Evolutionary conservation across 2,113 vertebrate species (phyloP).

Genomic region (Tragelaphus scriptus): DNA sequence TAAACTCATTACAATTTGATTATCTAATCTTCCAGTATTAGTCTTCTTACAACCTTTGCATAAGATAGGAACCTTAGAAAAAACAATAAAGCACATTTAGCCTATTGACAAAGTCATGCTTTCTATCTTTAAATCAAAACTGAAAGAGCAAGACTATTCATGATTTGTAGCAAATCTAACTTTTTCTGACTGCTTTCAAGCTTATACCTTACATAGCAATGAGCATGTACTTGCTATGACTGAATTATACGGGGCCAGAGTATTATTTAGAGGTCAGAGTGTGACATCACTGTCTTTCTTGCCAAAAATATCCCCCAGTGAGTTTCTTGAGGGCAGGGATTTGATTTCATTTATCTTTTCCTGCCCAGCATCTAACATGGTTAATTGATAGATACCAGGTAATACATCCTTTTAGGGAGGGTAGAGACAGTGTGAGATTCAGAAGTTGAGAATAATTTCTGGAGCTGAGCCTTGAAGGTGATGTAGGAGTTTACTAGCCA

Average conservation of each 20-base stretch:
- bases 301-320: background rate
- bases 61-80: background rate
- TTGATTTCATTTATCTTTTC: background rate
- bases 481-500: background rate
- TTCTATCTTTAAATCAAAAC: conserved; percentile 24
- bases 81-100: background rate
- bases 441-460: background rate
- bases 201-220: background rate
- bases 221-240: background rate
- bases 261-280: background rate
- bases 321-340: background rate
- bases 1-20: conserved; percentile 37
- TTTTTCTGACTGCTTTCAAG: background rate
- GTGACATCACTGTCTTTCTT: background rate
- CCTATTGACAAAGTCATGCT: background rate
- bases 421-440: background rate
- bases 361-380: background rate
- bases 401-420: background rate
- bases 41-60: conserved; percentile 44
- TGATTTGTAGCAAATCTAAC: background rate
- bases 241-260: background rate
- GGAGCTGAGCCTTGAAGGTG: background rate
- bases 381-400: background rate
- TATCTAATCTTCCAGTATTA: conserved; percentile 39
- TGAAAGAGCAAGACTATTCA: background rate